These are phyloP conservation scores for Cryptocheilus praepositus DNA, from an alignment of 2,888 invertebrate genomes.

Conservation along the genomic window DNA sequence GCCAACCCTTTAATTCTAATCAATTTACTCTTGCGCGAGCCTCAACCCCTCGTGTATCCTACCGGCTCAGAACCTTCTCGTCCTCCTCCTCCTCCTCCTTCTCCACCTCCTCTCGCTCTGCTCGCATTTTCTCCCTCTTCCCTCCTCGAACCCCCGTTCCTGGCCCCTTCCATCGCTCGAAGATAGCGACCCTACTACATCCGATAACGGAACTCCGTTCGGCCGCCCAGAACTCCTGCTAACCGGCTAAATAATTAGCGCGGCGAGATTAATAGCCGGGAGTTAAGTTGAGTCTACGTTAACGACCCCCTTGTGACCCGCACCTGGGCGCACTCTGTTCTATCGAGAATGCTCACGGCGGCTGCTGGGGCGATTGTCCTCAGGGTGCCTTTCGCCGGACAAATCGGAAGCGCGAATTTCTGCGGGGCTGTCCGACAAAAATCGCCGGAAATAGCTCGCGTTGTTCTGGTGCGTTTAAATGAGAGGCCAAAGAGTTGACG, in stretches of 20 bases:
- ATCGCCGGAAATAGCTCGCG: too few relatives aligned
- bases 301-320: constrained; percentile 9
- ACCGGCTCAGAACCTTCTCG: constrained; percentile 25
- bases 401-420: too few relatives aligned
- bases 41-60: constrained; percentile 55
- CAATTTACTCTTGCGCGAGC: constrained; percentile 71
- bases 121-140: constrained; percentile 17
- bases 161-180: constrained; percentile 6
- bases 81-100: constrained; percentile 21
- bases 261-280: constrained; percentile 67
- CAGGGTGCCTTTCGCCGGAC: too few relatives aligned
- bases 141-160: constrained; percentile 30
- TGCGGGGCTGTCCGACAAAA: too few relatives aligned
- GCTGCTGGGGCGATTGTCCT: too few relatives aligned
- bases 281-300: constrained; percentile 53
- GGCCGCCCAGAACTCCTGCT: constrained; percentile 51
- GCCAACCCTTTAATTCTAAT: constrained; percentile 71
- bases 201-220: constrained; percentile 56
- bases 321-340: neutral
- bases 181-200: constrained; percentile 39
- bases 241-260: constrained; percentile 72
- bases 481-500: too few relatives aligned
- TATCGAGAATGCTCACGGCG: too few relatives aligned
- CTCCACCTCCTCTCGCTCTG: too few relatives aligned
- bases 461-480: too few relatives aligned